phyloP scores from a whole-genome alignment of 2,888 invertebrate species.

The Spicauda simplicius region DNA sequence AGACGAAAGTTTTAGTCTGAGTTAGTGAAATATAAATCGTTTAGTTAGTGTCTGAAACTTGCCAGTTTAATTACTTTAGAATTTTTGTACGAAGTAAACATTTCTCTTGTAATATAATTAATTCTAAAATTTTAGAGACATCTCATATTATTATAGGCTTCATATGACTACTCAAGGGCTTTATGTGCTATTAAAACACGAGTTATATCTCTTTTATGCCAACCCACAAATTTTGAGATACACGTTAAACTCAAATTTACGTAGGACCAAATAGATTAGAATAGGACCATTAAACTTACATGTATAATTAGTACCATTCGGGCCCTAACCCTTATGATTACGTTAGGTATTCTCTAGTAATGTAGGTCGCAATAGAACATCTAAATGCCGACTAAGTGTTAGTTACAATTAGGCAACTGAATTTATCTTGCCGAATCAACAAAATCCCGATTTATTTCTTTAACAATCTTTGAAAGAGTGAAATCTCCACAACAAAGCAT shows the following conservation, averaged over 20 bases:
- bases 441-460: no score
- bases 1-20: slow-evolving; percentile 17
- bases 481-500: no score
- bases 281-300: slow-evolving; percentile 7
- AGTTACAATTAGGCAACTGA: not conserved
- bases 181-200: slow-evolving; percentile 26
- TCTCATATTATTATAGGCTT: not conserved
- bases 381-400: not conserved
- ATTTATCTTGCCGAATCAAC: no score
- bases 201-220: slow-evolving; percentile 15
- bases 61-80: not conserved
- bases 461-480: no score
- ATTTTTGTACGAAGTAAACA: not conserved
- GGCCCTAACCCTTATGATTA: not conserved
- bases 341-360: not conserved
- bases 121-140: not conserved
- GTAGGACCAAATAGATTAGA: slow-evolving; percentile 14
- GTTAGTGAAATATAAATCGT: slow-evolving; percentile 9
- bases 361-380: not conserved
- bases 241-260: slow-evolving; percentile 6
- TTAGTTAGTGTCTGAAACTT: slow-evolving; percentile 3
- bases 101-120: not conserved
- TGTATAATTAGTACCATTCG: not conserved
- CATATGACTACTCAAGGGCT: slow-evolving; percentile 11
- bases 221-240: slow-evolving; percentile 20